Base-by-base conservation (phyloP, 1,140 invertebrate species). In the Temnothorax curvispinosus region DNA sequence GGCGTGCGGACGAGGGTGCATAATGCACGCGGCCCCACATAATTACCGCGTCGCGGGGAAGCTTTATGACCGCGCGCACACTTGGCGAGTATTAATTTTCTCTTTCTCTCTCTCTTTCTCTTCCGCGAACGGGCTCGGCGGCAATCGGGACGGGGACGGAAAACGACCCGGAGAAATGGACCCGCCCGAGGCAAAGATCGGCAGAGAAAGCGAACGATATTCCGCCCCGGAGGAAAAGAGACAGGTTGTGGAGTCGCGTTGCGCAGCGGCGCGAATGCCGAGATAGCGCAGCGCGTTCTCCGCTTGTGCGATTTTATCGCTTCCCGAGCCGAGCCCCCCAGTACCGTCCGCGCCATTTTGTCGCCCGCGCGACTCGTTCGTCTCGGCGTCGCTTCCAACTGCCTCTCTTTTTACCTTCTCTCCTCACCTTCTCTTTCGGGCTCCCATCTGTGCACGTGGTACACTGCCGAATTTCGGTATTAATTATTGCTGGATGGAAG, bases 31-130 rank as follows among this genome's bases (percentile, higher is more conserved):
- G 76, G 85, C 72, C 71, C 88, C 80, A 91, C 93, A 88, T 93
- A 94, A 94, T 94, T 94, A 94, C 93, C 92, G 93, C 94, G 94
- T 94, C 93, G 91, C 92, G 88, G 89, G 91, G 90, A 94, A 94
- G 93, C 94, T 94, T 95, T 94, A 95, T 93, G 93, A 90, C 85
- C 89, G 72, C 86, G 86, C 76, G 85, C 88, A 91, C 89, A 91
- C 89, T 93, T 81, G 80, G 74, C 87, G 92, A 92, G 92, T 94
- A 95, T 94, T 95, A 94, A 95, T 95, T 94, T 94, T 92, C 92
- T 94, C 88, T 91, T 86, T 91, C 92, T 94, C n/a, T 56, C 89
- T 89, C 92, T 76, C 15, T 72, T 44, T 44, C 41, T 5, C 41
- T 89, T 91, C 32, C 2, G 41, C 35, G 81, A 27, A 32, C 11